These are phyloP conservation scores for Pteruthius melanotis DNA, from an alignment of 2,113 vertebrate genomes.

Conservation along the genomic window DNA sequence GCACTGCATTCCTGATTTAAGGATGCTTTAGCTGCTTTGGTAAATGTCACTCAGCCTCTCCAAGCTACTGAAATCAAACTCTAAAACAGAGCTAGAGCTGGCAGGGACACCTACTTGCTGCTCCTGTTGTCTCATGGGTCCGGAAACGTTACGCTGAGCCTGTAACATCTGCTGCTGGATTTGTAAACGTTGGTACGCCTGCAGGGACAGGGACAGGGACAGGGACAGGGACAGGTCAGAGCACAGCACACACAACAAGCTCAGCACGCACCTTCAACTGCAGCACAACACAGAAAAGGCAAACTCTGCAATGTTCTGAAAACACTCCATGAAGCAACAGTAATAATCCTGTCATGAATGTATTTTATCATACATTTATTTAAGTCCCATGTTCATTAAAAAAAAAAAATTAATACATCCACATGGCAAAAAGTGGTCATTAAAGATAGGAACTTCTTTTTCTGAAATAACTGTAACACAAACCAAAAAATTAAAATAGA, in stretches of 20 bases:
- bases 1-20: background rate
- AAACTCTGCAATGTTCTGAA: background rate
- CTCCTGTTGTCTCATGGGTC: conserved; percentile 99
- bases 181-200: conserved; percentile 99
- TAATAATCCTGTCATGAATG: background rate
- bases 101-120: conserved; percentile 88
- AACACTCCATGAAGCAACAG: background rate
- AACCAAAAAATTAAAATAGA: background rate
- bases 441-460: background rate
- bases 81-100: background rate
- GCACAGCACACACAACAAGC: background rate
- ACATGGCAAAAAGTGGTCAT: background rate
- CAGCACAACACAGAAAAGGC: background rate
- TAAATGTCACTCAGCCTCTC: background rate
- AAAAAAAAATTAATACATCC: background rate
- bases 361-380: background rate
- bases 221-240: background rate
- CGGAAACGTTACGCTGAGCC: conserved; percentile 98
- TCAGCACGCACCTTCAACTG: background rate
- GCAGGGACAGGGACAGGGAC: background rate
- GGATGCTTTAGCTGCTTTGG: background rate
- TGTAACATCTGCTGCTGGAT: conserved; percentile 99
- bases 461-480: background rate
- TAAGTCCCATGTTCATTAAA: rapidly evolving
- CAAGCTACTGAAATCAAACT: background rate